Percentiles rank a stretch among this genome's conserved stretches.
phyloP scores from a whole-genome alignment of 2,888 invertebrate species.

The Dioctria linearis region DNA sequence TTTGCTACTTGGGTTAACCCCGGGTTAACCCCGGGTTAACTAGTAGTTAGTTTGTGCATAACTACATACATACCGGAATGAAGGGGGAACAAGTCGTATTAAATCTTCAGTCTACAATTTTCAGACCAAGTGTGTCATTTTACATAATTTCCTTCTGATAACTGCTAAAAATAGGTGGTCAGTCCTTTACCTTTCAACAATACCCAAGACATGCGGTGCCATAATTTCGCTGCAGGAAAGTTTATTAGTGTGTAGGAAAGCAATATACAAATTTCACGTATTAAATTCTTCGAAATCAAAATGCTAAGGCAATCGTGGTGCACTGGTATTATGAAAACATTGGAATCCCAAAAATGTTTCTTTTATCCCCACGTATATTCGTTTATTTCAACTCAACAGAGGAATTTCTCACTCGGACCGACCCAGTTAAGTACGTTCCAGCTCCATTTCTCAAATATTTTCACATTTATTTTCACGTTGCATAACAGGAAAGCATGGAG shows the following conservation, averaged over 20 bases:
- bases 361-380: conserved; percentile 6
- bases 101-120: too few relatives aligned
- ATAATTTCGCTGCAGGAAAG: background rate
- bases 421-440: background rate
- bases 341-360: conserved; percentile 22
- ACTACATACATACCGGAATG: too few relatives aligned
- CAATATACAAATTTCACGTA: conserved; percentile 11
- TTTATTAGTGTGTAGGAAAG: conserved; percentile 14
- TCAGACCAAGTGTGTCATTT: too few relatives aligned
- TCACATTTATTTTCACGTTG: conserved; percentile 14
- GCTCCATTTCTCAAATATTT: conserved; percentile 44
- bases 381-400: background rate
- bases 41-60: too few relatives aligned
- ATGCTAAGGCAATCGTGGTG: conserved; percentile 4
- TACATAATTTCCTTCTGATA: too few relatives aligned
- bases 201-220: too few relatives aligned
- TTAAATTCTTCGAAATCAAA: conserved; percentile 33
- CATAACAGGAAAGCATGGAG: conserved; percentile 30
- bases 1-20: too few relatives aligned
- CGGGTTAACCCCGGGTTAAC: too few relatives aligned
- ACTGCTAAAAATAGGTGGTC: too few relatives aligned
- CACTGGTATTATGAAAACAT: conserved; percentile 18
- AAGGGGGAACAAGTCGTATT: too few relatives aligned
- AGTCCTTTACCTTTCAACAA: too few relatives aligned
- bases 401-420: conserved; percentile 35